phyloP scores from a whole-genome alignment of 23 tunicate species.

The Oikopleura vanhoeffeni region DNA sequence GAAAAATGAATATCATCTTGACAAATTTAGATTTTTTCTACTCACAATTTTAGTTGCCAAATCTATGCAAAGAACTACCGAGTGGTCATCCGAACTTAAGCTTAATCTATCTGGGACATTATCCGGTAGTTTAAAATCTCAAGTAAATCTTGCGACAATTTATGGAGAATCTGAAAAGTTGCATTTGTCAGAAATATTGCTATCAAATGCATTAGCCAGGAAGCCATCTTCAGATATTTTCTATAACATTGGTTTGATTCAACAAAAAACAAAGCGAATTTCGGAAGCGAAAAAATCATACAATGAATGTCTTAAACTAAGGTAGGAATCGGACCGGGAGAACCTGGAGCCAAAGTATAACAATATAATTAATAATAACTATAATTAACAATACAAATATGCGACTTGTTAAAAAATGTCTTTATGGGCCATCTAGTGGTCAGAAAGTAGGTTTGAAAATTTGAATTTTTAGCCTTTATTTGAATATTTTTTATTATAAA shows the following conservation, averaged over 20 bases:
- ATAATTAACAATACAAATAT: too few species aligned
- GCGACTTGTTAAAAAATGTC: too few species aligned
- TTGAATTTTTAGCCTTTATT: too few species aligned
- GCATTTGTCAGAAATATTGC: not conserved
- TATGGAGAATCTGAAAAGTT: not conserved
- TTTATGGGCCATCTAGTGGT: too few species aligned
- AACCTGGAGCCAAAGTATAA: too few species aligned
- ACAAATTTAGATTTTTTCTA: too few species aligned
- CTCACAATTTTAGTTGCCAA: not conserved
- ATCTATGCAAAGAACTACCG: not conserved
- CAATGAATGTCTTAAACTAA: not conserved
- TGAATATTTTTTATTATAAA: too few species aligned
- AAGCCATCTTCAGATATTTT: not conserved
- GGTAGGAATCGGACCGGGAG: too few species aligned
- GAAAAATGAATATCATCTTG: not conserved
- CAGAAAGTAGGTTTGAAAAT: too few species aligned
- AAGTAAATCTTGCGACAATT: not conserved
- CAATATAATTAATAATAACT: too few species aligned
- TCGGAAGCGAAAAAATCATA: not conserved
- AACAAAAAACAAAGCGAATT: not conserved
- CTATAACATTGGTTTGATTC: not conserved
- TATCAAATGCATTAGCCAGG: not conserved
- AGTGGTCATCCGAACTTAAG: not conserved
- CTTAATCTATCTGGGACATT: not conserved
- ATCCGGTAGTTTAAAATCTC: not conserved